Evolutionary conservation across 1,140 invertebrate genomes (phyloP), one percentile per base, ranked within the genome.

Genomic region (Eurosta solidaginis): DNA sequence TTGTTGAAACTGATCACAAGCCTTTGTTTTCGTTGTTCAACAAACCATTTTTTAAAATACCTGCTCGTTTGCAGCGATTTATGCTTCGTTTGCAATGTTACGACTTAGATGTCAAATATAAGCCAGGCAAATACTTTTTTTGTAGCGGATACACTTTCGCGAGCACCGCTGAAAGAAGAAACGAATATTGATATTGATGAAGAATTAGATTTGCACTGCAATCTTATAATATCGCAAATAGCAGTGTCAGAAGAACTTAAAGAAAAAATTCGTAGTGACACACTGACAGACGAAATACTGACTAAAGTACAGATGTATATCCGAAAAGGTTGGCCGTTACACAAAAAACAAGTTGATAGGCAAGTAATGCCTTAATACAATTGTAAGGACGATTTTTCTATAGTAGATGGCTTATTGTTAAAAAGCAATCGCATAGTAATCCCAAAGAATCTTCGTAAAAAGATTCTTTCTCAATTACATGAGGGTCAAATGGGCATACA

Each of bases 401-500:
- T 84, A 0, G 54, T 81, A 36, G 80, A 88, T 80, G 81, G 83
- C 36, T 29, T 89, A 49, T 6, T 89, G 10, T 86, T 88, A 75
- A 87, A 29, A 82, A 80, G 79, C 63, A 59, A 83, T 73, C 29
- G 81, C 45, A 74, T 89, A 12, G 80, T 90, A 10, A 86, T 90
- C 40, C 89, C 88, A 14, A 77, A n/a, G 10, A 45, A 17, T 25
- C 20, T 63, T 25, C 36, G 40, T 40, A 59, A 22, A 76, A 36
- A 79, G 63, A 88, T 89, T 68, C 81, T 89, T 47, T 68, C 83
- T 20, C 78, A 80, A 44, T 77, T 90, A 50, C 89, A 90, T 82
- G 83, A 86, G 78, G 81, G 82, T 20, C 89, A 91, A 82, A 44
- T 89, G 74, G 89, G 90, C 1, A 82, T 87, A 77, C 87, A 87